A percentile compares a stretch with the other conserved stretches of the same genome.
Evolutionary conservation across 64 coral and sea anemone species (phyloP).

Genomic region (Pocillopora verrucosa): DNA sequence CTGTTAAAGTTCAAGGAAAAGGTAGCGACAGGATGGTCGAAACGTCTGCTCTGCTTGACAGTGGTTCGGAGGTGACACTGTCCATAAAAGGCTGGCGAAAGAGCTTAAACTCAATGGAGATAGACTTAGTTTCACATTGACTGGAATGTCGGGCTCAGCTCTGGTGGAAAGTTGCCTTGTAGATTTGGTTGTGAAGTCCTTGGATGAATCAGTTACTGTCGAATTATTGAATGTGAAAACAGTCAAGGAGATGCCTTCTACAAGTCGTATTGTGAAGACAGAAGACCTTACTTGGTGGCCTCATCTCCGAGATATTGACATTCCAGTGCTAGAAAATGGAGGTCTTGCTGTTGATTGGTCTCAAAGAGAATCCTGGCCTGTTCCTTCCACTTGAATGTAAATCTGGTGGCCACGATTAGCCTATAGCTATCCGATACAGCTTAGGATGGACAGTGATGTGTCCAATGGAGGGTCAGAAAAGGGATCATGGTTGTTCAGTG

Average conservation of each 20-base stretch:
- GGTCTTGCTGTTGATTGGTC: constrained; percentile 53
- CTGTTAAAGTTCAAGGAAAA: constrained; percentile 63
- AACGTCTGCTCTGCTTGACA: constrained; percentile 75
- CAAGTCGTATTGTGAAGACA: constrained; percentile 2
- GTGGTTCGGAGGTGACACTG: constrained; percentile 69
- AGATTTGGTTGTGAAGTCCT: constrained; percentile 31
- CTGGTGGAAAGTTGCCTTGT: constrained; percentile 22
- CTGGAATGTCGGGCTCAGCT: constrained; percentile 35
- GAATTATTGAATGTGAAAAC: constrained; percentile 37
- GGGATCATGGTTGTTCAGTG: neutral
- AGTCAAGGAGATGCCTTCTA: constrained; percentile 12
- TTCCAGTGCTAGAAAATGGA: neutral
- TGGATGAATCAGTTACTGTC: constrained; percentile 29
- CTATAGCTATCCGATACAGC: constrained; percentile 51
- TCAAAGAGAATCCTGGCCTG: constrained; percentile 47
- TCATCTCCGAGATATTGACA: constrained; percentile 18
- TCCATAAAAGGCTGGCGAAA: constrained; percentile 50
- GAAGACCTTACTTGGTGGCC: neutral
- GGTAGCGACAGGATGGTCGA: neutral
- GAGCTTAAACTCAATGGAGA: constrained; percentile 30
- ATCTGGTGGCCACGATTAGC: neutral
- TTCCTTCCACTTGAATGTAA: constrained; percentile 50
- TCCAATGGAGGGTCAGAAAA: constrained; percentile 2
- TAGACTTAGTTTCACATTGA: constrained; percentile 32
- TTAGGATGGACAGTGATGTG: constrained; percentile 55